Evolutionary conservation across 2,113 vertebrate genomes (phyloP), one percentile per base, ranked within the genome.

Genomic region (Neodon shergylaensis): DNA sequence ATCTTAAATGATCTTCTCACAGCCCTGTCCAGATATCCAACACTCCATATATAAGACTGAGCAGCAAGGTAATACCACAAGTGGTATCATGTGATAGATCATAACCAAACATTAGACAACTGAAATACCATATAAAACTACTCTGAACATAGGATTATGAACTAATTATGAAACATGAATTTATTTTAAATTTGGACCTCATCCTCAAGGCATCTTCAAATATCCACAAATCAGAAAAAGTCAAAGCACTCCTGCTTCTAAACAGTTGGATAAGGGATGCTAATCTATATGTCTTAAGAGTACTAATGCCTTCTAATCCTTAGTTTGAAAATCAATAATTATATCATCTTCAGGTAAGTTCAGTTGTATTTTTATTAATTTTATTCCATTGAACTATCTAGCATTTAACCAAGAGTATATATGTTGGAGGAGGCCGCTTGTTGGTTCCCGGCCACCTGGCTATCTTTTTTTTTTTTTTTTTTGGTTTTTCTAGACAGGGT

Each of bases 271-370:
- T 74, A 63, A 47, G 21, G 63, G 49, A 61, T 70, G 58, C 26
- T 10, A 87, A 36, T 26, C 31, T 81, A 12, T 14, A 10, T 85
- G 47, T 72, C 76, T 70, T 89, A 63, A 89, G 84, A 89, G 33
- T 74, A 44, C 65, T 49, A 88, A 26, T 89, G 21, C 58, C n/a
- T 28, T 72, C 77, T 65, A 74, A 52, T 31, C 44, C 87, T 81
- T 68, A 92, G 58, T 90, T 92, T 82, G 31, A 94, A 65, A 95
- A 89, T 76, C 52, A 82, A 28, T 44, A 39, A 39, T 85, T 76
- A 4, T 61, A 36, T 61, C 47, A 91, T 72, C 61, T 28, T 86
- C 68, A 54, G 11, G 58, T 39, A 52, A 16, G 26, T 77, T 78
- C 17, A 42, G 39, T 78, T 90, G 44, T 63, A 19, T 81, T 70